phyloP scores from a whole-genome alignment of 2,113 vertebrate genomes.

The Chionis minor region DNA sequence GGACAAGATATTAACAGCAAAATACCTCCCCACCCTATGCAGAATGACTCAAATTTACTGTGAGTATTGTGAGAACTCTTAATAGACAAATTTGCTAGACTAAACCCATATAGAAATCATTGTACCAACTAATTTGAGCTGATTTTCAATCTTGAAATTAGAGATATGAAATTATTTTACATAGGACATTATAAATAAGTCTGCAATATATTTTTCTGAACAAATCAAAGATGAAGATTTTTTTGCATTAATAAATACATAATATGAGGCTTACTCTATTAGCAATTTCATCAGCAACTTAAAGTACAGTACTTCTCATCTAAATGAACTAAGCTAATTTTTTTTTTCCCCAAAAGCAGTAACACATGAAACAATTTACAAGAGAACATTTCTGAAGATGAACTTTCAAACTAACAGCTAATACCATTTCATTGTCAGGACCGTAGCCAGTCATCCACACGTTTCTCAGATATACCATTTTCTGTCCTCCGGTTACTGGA shows the following conservation, averaged over 20 bases:
- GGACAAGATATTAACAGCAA: not conserved
- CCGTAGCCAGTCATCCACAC: rapidly evolving
- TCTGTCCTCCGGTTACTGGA: not conserved
- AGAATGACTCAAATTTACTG: not conserved
- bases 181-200: not conserved
- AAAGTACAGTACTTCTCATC: not conserved
- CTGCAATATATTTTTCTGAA: not conserved
- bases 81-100: not conserved
- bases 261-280: not conserved
- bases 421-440: not conserved
- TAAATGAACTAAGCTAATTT: not conserved
- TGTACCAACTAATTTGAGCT: not conserved
- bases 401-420: not conserved
- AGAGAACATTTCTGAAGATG: not conserved
- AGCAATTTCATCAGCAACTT: not conserved
- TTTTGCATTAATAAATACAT: not conserved
- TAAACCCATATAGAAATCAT: not conserved
- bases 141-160: not conserved
- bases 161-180: not conserved
- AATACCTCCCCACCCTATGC: not conserved
- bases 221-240: not conserved
- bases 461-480: not conserved
- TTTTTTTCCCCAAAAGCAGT: not conserved
- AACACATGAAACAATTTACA: not conserved
- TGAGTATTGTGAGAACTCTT: not conserved